A percentile compares a stretch with the other conserved stretches of the same genome.
Evolutionary conservation across 2,113 vertebrate species (phyloP).

Genomic region (Lutjanus erythropterus): DNA sequence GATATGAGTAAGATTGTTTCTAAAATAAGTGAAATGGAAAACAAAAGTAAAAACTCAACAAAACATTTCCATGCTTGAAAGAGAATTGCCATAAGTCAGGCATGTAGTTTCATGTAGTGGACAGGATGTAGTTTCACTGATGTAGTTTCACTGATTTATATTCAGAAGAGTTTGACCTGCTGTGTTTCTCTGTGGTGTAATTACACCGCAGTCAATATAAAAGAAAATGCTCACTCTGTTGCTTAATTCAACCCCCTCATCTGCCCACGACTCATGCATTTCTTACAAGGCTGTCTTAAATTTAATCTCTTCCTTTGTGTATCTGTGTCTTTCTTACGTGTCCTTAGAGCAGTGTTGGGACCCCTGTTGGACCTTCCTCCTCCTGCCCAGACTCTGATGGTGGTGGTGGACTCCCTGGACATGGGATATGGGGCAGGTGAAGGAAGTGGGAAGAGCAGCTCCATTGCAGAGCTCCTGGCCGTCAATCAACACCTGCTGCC

Average conservation of each 20-base stretch:
- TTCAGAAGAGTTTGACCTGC: background rate
- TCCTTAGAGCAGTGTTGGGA: conserved; percentile 81
- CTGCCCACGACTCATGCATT: background rate
- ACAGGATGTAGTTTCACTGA: conserved; percentile 14
- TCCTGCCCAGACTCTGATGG: conserved; percentile 82
- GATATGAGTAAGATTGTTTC: background rate
- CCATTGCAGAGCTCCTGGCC: conserved; percentile 84
- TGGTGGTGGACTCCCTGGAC: conserved; percentile 87
- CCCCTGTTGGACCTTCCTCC: conserved; percentile 83
- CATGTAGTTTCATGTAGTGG: conserved; percentile 2
- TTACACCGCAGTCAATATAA: background rate
- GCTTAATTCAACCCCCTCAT: background rate
- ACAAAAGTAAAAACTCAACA: background rate
- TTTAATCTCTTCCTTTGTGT: conserved; percentile 16
- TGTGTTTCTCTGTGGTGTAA: conserved; percentile 2
- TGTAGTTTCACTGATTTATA: conserved; percentile 4
- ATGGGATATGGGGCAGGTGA: conserved; percentile 49
- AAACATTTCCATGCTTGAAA: background rate
- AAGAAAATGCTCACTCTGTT: background rate
- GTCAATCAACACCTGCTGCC: conserved; percentile 85
- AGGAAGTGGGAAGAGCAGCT: conserved; percentile 59
- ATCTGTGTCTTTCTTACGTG: conserved; percentile 7
- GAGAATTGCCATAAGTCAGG: background rate
- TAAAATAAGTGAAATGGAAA: background rate
- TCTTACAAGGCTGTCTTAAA: background rate